Base-by-base conservation (phyloP, 2,888 invertebrate species). In the Diarsia mendica region DNA sequence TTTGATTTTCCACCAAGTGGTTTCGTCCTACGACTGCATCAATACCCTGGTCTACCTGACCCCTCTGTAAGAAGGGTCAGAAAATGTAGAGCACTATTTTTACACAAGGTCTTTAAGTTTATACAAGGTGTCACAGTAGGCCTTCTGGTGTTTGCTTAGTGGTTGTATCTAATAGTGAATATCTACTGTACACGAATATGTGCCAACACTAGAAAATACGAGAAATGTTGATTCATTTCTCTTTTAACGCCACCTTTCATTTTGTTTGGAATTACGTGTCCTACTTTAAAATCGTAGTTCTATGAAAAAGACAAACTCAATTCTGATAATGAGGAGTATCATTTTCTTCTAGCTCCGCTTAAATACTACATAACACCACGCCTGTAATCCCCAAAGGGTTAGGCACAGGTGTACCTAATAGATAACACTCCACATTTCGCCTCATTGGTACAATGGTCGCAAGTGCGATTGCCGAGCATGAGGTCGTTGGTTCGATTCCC, bases 71-170 rank as follows among this genome's bases (percentile, higher is more conserved):
- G 28, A 8, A 58, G 8, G 15, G 9, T 58, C 18, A 28, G 15
- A 3, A 18, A 28, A 18, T 28, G 28, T 8, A 28, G 58, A 15
- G 18, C 1, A 23, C 13, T 23, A 23, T 2, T 2, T 55, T 23
- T 23, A 23, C 55, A 6, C 6, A 8, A 58, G 23, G 13, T 15
- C 28, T 15, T 15, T 0, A 28, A 18, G 9, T 3, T 28, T 28
- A 9, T 58, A 13, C n/a, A 11, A n/a, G 67, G 2, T 20, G 6
- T 0, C 6, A 44, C 4, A 53, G 10, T 70, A 13, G 55, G 18
- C 13, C 79, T 71, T 79, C 80, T 79, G 79, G 4, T 51, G 39
- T 28, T 39, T 13, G 13, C 44, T 13, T 13, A 10, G 13, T 53
- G 55, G 13, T 20, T 33, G 4, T 15, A 67, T 44, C n/a, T 61